Base-by-base conservation (phyloP, 2,888 invertebrate genomes). In the Xestia rhomboidea region DNA sequence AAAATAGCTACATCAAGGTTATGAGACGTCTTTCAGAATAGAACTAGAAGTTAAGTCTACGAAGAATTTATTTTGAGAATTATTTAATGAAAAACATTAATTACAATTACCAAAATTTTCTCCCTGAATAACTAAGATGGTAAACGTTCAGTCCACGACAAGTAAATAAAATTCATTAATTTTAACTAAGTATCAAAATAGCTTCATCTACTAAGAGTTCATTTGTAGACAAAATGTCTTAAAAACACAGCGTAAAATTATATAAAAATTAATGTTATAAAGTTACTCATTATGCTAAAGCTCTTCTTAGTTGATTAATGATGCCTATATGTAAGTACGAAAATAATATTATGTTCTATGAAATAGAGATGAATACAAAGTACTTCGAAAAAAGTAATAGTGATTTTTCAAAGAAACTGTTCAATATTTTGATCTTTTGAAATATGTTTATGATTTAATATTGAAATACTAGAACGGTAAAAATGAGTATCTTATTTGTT, bases 331-430 rank as follows among this genome's bases (percentile, higher is more conserved):
- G 27, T 27, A 7, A 5, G 1, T 51, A 18, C 21, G 10, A 34
- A 79, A 68, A 46, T n/a, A 46, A 1, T 18, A 78, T 34, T 0
- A 27, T 46, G 54, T 79, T 46, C 18, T 15, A 27, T 18, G 34
- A 67, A 66, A 13, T n/a, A 41, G 41, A 41, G 41, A 41, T 41
- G 0, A 5, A 34, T 34, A 34, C 5, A 34, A 18, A 18, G 3
- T 30, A 18, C 15, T 13, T 30, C 15, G 0, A 41, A 21, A 7
- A 41, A 49, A 11, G 18, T 5, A 0, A n/a, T n/a, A 18, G 11
- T 27, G 11, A 21, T 49, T 51, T n/a, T n/a, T 51, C 2, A 4
- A 67, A 51, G 79, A 18, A 13, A 27, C 13, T 1, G 7, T 21
- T 11, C 1, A 21, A 21, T 46, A n/a, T 24, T 38, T 69, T 8